These are phyloP conservation scores for Sinocyclocheilus maitianheensis DNA, from an alignment of 2,113 vertebrate species.

Conservation along the genomic window DNA sequence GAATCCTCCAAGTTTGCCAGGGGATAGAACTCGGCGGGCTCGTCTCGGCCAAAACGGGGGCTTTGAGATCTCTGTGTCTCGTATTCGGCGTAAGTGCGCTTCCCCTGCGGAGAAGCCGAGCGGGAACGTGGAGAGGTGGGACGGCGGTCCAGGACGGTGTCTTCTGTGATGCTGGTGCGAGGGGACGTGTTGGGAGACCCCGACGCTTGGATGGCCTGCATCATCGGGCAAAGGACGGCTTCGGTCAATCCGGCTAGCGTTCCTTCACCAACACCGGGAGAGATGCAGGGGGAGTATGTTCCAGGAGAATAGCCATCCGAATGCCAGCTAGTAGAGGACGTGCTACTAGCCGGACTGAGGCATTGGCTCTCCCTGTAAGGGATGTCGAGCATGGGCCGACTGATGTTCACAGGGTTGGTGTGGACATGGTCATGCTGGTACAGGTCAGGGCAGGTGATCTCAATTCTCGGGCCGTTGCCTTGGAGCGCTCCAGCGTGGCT, in stretches of 20 bases:
- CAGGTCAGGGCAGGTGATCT: conserved; percentile 95
- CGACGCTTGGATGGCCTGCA: conserved; percentile 90
- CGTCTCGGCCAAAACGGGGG: conserved; percentile 75
- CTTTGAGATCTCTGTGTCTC: conserved; percentile 80
- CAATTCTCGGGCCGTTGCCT: conserved; percentile 91
- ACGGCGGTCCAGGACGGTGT: conserved; percentile 76
- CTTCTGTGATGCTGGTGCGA: conserved; percentile 86
- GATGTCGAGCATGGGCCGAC: conserved; percentile 81
- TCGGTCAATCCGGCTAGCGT: conserved; percentile 69
- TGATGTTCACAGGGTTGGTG: conserved; percentile 78
- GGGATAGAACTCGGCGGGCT: conserved; percentile 62
- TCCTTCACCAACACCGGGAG: conserved; percentile 76
- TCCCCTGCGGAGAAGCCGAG: conserved; percentile 90
- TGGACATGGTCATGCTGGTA: conserved; percentile 82
- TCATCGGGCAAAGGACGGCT: conserved; percentile 87
- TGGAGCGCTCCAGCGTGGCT: conserved; percentile 62
- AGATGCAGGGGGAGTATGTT: conserved; percentile 86
- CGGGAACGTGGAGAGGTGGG: conserved; percentile 78
- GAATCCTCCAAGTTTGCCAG: conserved; percentile 79
- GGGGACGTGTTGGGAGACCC: conserved; percentile 93
- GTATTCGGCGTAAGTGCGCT: conserved; percentile 84
- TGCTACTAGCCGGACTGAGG: conserved; percentile 95
- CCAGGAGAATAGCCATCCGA: conserved; percentile 85
- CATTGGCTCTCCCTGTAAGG: conserved; percentile 87
- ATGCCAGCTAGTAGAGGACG: conserved; percentile 94